Conservation (phyloP, 2,888 invertebrate genomes). For the Spisula solida region DNA sequence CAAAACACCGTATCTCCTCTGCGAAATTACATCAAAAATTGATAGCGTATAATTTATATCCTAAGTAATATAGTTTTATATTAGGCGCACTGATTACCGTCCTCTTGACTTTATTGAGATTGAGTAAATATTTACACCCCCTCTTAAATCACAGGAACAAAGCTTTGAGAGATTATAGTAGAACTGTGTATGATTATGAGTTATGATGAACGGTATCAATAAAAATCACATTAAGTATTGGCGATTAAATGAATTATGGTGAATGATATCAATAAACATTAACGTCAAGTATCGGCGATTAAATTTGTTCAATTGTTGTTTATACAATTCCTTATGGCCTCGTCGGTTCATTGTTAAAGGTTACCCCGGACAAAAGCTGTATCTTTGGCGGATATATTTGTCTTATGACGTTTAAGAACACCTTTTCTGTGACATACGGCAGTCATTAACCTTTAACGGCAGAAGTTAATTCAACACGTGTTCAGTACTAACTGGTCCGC, state of each 20-base stretch:
- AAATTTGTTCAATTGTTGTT: neutral
- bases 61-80: conserved; percentile 11
- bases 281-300: neutral
- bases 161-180: neutral
- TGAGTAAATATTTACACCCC: conserved; percentile 11
- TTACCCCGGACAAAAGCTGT: neutral
- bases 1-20: neutral
- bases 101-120: conserved; percentile 13
- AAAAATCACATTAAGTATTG: neutral
- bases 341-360: neutral
- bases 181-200: neutral
- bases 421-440: no score
- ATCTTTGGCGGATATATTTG: no score
- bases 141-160: conserved; percentile 13
- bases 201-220: neutral
- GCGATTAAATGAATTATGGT: neutral
- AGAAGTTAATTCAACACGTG: no score
- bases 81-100: neutral
- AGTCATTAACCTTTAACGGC: no score
- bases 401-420: no score
- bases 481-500: no score
- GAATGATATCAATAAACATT: neutral
- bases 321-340: neutral
- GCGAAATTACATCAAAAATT: neutral
- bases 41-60: neutral